Base-by-base conservation (phyloP, 2,113 vertebrate genomes). In the Chaetodon trifascialis region DNA sequence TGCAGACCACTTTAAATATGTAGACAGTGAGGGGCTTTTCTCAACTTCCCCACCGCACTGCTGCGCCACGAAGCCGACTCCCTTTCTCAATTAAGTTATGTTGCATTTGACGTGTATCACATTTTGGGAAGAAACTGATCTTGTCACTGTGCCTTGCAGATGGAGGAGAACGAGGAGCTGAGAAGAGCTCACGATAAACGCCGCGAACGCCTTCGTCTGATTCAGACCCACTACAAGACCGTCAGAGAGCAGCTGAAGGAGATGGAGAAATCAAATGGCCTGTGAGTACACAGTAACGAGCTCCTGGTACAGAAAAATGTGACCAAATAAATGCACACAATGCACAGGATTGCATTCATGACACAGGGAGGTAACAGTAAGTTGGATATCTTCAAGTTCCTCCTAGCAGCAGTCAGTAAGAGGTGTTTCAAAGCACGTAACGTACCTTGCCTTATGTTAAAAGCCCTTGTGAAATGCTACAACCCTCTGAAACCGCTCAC, bases 151-250 rank as follows among this genome's bases (percentile, higher is more conserved):
- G 92, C 85, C 14, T 94, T 76, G 83, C 85, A 98, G 97, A 95
- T 79, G 40, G 90, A 60, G 86, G 97, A 98, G 94, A 97, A 96
- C 71, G 94, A 96, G 85, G 96, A 97, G 91, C 94, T 99, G 89
- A 95, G 92, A 93, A 91, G 91, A 92, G 96, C 95, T 82, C 96
- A 97, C 84, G 95, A 96, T 88, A 95, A 96, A 83, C 82, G 91
- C 1, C 93, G 93, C 51, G 95, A 97, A 85, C 96, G 96, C 49
- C 93, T 99, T 71, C 94, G 94, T 91, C 94, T 97, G 84, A 95
- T 99, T 86, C 96, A 98, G 93, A 95, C 92, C 92, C 96, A 95
- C 96, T 97, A 97, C 95, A 97, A 94, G 92, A 93, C 90, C 63
- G 85, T 97, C 82, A 96, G 95, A 93, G 95, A 96, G 71, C 97